phyloP scores from a whole-genome alignment of 1,140 invertebrate species.

The Andrena cerasifolii region DNA sequence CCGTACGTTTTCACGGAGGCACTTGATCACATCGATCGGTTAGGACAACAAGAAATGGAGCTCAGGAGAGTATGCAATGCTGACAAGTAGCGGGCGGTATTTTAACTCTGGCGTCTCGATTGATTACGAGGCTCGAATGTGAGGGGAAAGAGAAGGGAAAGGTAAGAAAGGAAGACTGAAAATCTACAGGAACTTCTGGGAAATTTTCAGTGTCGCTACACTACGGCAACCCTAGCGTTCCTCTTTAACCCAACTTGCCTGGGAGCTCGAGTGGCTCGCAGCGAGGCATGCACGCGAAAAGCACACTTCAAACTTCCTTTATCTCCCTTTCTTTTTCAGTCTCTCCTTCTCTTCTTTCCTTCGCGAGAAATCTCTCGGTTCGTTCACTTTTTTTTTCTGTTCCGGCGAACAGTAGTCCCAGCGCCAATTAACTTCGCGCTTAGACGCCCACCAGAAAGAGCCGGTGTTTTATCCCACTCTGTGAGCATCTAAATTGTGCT shows the following conservation, averaged over 20 bases:
- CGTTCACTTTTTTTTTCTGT: background rate
- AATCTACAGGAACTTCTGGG: background rate
- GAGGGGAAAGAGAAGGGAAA: background rate
- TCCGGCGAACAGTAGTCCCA: background rate
- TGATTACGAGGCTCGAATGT: background rate
- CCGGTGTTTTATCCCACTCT: background rate
- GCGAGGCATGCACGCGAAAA: background rate
- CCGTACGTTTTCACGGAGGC: background rate
- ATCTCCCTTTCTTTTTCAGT: conserved; percentile 6
- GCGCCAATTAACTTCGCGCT: conserved; percentile 49
- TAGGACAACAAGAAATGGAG: background rate
- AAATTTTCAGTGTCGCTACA: background rate
- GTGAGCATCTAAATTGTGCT: conserved; percentile 18
- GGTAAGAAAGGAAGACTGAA: background rate
- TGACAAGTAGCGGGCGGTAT: background rate
- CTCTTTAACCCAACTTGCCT: background rate
- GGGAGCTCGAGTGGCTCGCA: background rate
- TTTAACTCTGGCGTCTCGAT: background rate
- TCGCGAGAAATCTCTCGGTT: background rate
- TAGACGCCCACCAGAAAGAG: background rate
- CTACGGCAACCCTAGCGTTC: background rate
- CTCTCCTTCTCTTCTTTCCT: background rate
- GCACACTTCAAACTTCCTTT: conserved; percentile 7
- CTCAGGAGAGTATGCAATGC: background rate
- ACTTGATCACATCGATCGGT: background rate